phyloP scores from a whole-genome alignment of 2,113 vertebrate genomes.

The Percopsis transmontana region DNA sequence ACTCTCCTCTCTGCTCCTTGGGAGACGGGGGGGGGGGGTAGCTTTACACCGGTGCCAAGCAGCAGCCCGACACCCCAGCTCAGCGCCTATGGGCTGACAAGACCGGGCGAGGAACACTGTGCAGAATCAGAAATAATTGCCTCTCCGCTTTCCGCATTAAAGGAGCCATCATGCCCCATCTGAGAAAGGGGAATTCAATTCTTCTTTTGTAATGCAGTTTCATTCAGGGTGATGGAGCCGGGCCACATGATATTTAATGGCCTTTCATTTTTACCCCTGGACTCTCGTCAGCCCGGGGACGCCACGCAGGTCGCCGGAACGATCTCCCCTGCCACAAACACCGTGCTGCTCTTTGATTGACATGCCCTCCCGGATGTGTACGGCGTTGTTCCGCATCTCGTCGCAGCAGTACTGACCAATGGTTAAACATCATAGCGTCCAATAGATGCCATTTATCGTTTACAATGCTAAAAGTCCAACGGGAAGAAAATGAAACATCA shows the following conservation, averaged over 20 bases:
- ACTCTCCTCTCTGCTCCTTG: not conserved
- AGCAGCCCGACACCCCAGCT: not conserved
- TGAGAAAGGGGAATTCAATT: slow-evolving; percentile 46
- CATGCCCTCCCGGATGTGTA: not conserved
- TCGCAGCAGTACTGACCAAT: too few species aligned
- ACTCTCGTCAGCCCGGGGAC: slow-evolving; percentile 5
- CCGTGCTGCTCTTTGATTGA: not conserved
- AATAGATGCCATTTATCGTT: too few species aligned
- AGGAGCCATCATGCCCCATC: slow-evolving; percentile 45
- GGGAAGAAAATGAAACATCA: too few species aligned
- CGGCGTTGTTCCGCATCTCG: too few species aligned
- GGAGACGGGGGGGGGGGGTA: slow-evolving; percentile 20
- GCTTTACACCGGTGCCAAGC: slow-evolving; percentile 3
- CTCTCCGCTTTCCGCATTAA: slow-evolving; percentile 49
- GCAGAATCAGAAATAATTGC: slow-evolving; percentile 56
- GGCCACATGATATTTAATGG: slow-evolving; percentile 41
- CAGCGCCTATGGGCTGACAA: slow-evolving; percentile 23
- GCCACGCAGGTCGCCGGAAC: not conserved
- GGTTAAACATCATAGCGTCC: too few species aligned
- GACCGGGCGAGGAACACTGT: slow-evolving; percentile 15
- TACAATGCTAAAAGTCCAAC: too few species aligned
- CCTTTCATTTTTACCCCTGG: slow-evolving; percentile 24
- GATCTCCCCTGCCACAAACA: not conserved
- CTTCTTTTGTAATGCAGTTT: slow-evolving; percentile 46
- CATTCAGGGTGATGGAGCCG: slow-evolving; percentile 31